Evolutionary conservation across 2,113 vertebrate species (phyloP).

Genomic region (Paratilapia polleni): DNA sequence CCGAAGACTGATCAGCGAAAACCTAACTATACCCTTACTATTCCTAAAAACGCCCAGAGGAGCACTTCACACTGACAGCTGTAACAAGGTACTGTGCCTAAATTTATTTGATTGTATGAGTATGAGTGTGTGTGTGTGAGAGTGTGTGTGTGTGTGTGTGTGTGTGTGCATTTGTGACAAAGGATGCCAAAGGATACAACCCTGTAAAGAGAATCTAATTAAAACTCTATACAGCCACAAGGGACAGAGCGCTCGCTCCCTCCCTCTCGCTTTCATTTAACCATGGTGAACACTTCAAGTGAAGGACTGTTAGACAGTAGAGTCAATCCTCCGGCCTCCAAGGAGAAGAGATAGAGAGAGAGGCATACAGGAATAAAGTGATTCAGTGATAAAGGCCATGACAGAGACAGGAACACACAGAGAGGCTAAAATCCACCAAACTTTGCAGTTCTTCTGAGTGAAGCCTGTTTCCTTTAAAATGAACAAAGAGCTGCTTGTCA

Average conservation of each 20-base stretch:
- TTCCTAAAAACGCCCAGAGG: conserved; percentile 57
- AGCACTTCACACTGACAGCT: conserved; percentile 66
- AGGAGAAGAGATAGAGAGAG: conserved; percentile 34
- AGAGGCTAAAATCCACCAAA: neutral
- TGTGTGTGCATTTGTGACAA: conserved; percentile 36
- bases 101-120: conserved; percentile 63
- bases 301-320: conserved; percentile 53
- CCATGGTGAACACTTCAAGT: conserved; percentile 58
- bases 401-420: neutral
- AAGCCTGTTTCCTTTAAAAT: neutral
- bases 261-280: conserved; percentile 47
- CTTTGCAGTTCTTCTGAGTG: neutral
- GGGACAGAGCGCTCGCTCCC: conserved; percentile 39
- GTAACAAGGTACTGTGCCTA: conserved; percentile 66
- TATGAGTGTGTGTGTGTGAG: conserved; percentile 22
- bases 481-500: neutral
- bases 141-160: conserved; percentile 11
- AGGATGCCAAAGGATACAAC: conserved; percentile 74
- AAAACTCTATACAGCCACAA: conserved; percentile 69
- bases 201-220: conserved; percentile 77
- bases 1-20: conserved; percentile 60
- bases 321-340: conserved; percentile 50
- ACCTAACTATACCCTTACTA: conserved; percentile 61
- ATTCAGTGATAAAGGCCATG: conserved; percentile 11
- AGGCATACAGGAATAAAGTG: conserved; percentile 24